These are phyloP conservation scores for Chromoteleia sp. DNA, from an alignment of 2,888 invertebrate species.

Conservation along the genomic window DNA sequence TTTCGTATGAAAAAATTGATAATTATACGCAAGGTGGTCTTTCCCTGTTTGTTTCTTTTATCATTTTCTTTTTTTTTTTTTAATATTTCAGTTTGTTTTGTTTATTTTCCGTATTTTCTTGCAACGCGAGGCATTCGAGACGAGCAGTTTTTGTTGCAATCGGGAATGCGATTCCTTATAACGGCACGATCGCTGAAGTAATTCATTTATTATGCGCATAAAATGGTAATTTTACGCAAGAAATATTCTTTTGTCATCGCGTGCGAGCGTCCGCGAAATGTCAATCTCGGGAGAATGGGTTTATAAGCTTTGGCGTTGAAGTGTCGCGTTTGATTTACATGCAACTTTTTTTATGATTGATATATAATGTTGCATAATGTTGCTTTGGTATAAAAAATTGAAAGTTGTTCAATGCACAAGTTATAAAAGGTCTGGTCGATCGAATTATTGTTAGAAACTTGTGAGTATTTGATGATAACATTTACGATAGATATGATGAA, in stretches of 20 bases:
- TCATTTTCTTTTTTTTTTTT: constrained; percentile 6
- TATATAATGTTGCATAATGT: too few species aligned
- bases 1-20: constrained; percentile 5
- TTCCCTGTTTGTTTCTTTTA: background rate
- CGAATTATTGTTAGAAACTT: too few species aligned
- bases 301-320: constrained; percentile 18
- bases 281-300: constrained; percentile 40
- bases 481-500: too few species aligned
- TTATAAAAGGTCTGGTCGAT: too few species aligned
- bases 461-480: too few species aligned
- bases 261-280: constrained; percentile 36
- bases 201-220: constrained; percentile 57
- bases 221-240: constrained; percentile 34
- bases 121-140: background rate
- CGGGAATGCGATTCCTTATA: constrained; percentile 18
- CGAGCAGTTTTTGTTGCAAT: constrained; percentile 17
- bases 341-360: background rate
- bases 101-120: constrained; percentile 3
- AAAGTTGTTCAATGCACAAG: too few species aligned
- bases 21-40: constrained; percentile 2
- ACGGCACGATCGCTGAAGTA: constrained; percentile 28
- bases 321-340: constrained; percentile 14
- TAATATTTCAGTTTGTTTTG: background rate
- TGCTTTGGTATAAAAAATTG: too few species aligned
- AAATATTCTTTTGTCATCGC: constrained; percentile 48